phyloP scores from a whole-genome alignment of 2,113 vertebrate genomes.

The Patagioenas fasciata region DNA sequence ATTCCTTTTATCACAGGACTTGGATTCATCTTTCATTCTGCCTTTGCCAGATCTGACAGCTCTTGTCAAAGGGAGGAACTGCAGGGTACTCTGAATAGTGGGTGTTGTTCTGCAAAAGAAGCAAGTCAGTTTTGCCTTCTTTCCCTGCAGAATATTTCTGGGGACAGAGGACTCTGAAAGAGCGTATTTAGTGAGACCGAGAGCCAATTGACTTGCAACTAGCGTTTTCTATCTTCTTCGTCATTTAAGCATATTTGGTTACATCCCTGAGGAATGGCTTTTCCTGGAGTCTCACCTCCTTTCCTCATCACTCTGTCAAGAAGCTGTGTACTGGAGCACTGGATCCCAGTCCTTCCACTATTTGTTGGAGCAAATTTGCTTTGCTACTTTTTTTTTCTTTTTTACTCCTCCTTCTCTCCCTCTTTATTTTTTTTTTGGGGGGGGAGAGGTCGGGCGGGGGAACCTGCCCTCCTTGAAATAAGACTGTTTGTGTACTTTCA shows the following conservation, averaged over 20 bases:
- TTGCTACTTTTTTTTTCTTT: neutral
- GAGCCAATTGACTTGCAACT: neutral
- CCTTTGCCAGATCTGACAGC: neutral
- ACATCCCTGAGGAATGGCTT: neutral
- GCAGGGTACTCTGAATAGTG: neutral
- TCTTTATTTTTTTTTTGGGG: no score
- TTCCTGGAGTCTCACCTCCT: neutral
- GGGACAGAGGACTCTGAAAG: neutral
- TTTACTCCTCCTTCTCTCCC: fast-evolving
- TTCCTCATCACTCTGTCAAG: neutral
- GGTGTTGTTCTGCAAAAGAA: conserved; percentile 9
- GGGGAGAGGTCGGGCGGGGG: fast-evolving
- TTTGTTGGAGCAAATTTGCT: neutral
- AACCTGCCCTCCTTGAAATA: neutral
- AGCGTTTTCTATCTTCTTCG: neutral
- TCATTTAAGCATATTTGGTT: neutral
- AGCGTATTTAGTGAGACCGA: neutral
- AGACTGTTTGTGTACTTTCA: neutral
- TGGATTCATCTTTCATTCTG: neutral
- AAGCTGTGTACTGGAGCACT: neutral
- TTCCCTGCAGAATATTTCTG: neutral
- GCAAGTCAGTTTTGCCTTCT: neutral
- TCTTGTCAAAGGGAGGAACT: neutral
- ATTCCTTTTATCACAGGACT: neutral
- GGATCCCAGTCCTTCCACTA: neutral